phyloP scores from a whole-genome alignment of 2,113 vertebrate genomes.

The Percopsis transmontana region DNA sequence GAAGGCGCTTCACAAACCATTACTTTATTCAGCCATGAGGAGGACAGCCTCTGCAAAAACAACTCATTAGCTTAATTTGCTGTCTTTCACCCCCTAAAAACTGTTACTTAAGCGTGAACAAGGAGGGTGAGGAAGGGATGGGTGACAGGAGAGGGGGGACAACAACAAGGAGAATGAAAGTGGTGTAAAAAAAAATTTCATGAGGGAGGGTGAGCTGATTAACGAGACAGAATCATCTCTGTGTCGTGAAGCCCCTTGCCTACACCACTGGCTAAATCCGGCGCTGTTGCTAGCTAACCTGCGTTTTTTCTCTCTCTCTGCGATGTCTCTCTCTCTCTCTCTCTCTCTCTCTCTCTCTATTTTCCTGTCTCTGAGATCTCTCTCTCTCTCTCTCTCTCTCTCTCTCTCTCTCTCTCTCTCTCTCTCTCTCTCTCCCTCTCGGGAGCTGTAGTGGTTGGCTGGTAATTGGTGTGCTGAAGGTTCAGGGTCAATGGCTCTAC shows the following conservation, averaged over 20 bases:
- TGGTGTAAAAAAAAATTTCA: background rate
- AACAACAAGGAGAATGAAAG: constrained; percentile 1
- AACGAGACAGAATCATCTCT: constrained; percentile 27
- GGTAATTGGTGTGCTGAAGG: constrained; percentile 41
- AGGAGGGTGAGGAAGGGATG: background rate
- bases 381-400: background rate
- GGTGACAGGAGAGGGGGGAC: background rate
- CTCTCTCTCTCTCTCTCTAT: constrained; percentile 4
- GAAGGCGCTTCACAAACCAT: constrained; percentile 27
- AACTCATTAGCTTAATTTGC: constrained; percentile 52
- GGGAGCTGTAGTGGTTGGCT: constrained; percentile 27
- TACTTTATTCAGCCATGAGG: constrained; percentile 28
- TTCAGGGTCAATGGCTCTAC: constrained; percentile 20
- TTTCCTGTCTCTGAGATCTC: background rate
- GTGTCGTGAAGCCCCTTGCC: constrained; percentile 21
- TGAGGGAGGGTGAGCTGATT: background rate
- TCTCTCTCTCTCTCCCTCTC: background rate
- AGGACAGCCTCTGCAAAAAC: constrained; percentile 29
- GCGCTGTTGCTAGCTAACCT: constrained; percentile 48
- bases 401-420: background rate
- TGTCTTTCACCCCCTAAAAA: constrained; percentile 40
- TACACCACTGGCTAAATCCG: constrained; percentile 53
- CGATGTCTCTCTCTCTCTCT: background rate
- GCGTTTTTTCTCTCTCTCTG: constrained; percentile 18
- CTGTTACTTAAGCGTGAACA: constrained; percentile 14